Conservation (phyloP, 2,797 vertebrate species). For the Phaenicophaeus curvirostris region DNA sequence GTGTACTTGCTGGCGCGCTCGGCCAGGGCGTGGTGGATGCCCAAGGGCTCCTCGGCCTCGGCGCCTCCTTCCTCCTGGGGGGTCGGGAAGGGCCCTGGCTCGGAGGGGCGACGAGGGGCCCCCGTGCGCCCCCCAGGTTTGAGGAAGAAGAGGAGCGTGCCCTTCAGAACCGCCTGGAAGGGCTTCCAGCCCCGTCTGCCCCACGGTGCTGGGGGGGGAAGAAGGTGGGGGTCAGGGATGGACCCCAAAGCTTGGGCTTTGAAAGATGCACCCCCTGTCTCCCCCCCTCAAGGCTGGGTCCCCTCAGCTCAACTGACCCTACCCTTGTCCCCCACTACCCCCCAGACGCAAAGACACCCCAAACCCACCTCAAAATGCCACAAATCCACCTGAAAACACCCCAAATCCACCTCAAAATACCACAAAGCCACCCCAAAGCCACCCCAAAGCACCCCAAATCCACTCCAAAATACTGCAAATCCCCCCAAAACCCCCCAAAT, state of each 20-base stretch:
- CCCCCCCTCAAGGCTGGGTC: neutral
- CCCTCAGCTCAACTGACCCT: too few species aligned
- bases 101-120: neutral
- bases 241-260: neutral
- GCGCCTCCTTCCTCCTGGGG: constrained; percentile 70
- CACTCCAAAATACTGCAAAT: too few species aligned
- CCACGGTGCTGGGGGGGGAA: constrained; percentile 85
- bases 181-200: constrained; percentile 93
- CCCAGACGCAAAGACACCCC: too few species aligned
- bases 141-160: constrained; percentile 90
- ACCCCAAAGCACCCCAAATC: too few species aligned
- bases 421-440: too few species aligned
- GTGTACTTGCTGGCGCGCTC: constrained; percentile 85
- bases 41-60: constrained; percentile 85
- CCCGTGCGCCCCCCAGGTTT: constrained; percentile 62
- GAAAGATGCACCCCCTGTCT: too few species aligned
- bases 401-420: too few species aligned
- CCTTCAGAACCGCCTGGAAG: constrained; percentile 86
- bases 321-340: too few species aligned
- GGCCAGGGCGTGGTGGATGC: constrained; percentile 90
- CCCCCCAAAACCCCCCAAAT: too few species aligned
- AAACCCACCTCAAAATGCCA: too few species aligned
- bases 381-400: too few species aligned
- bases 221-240: neutral
- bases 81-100: rapidly evolving